phyloP scores from a whole-genome alignment of 2,888 invertebrate genomes.

The Copidosoma aretas region DNA sequence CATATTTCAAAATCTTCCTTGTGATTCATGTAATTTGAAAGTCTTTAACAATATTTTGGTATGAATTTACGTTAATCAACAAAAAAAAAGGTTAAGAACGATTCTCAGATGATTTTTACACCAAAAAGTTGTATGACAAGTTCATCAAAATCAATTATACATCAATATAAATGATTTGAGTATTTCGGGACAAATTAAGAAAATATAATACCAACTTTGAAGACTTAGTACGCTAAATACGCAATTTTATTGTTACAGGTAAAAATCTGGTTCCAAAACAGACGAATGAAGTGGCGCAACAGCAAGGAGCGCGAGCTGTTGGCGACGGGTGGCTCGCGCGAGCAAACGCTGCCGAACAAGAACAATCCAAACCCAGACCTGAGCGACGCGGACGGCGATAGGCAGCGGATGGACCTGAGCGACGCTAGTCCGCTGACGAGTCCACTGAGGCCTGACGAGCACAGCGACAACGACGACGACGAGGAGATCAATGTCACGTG shows the following conservation, averaged over 20 bases:
- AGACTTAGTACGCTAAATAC: no score
- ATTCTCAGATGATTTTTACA: no score
- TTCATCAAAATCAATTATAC: no score
- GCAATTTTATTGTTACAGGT: constrained; percentile 66
- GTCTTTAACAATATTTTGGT: no score
- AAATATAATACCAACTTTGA: no score
- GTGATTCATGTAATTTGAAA: no score
- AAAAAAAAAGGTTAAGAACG: no score
- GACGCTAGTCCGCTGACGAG: constrained; percentile 61
- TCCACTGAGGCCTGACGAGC: constrained; percentile 60
- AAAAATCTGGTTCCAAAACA: constrained; percentile 94
- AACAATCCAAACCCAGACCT: constrained; percentile 95
- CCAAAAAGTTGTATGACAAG: no score
- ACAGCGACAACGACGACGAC: constrained; percentile 71
- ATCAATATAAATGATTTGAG: no score
- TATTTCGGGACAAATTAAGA: no score
- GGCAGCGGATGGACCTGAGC: constrained; percentile 70
- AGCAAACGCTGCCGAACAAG: constrained; percentile 94
- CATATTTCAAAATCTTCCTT: no score
- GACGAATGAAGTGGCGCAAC: constrained; percentile 99
- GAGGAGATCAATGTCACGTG: constrained; percentile 90
- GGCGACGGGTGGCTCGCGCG: constrained; percentile 91
- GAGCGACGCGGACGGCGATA: constrained; percentile 86
- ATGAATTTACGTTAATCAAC: no score
- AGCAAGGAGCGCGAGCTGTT: constrained; percentile 94